These are phyloP conservation scores for Ginglymostoma cirratum DNA, from an alignment of 2,113 vertebrate genomes.

Conservation along the genomic window DNA sequence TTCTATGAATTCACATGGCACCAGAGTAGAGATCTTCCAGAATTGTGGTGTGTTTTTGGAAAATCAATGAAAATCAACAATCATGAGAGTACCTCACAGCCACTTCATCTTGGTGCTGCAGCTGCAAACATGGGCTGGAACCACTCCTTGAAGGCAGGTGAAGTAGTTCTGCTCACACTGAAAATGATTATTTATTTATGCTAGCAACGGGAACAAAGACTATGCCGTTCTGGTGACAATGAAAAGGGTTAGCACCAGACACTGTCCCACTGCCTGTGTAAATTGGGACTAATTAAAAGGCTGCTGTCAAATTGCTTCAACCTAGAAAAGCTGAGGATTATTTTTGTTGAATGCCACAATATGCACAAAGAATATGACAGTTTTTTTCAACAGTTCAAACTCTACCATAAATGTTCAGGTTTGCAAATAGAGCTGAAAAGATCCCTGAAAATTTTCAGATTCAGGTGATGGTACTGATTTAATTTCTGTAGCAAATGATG, in stretches of 20 bases:
- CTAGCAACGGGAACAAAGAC: neutral
- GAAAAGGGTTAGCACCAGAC: neutral
- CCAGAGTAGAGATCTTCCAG: no score
- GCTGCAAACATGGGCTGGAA: neutral
- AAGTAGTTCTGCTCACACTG: neutral
- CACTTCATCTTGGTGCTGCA: neutral
- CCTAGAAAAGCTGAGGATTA: neutral
- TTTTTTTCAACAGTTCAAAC: neutral
- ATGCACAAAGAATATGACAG: neutral
- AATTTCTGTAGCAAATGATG: neutral
- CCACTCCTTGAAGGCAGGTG: neutral
- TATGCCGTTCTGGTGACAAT: neutral
- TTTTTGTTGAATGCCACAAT: neutral
- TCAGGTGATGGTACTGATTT: neutral
- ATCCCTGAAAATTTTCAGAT: neutral
- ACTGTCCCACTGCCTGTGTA: neutral
- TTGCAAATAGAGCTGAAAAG: neutral
- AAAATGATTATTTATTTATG: constrained; percentile 8
- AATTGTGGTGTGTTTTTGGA: neutral
- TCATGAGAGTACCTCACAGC: neutral
- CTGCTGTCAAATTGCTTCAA: constrained; percentile 18
- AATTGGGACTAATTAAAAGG: constrained; percentile 20
- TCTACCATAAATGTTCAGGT: neutral
- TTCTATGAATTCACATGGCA: no score
- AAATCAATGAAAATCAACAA: neutral